phyloP scores from a whole-genome alignment of 2,888 invertebrate species.

The Chrysopilus asiliformis region DNA sequence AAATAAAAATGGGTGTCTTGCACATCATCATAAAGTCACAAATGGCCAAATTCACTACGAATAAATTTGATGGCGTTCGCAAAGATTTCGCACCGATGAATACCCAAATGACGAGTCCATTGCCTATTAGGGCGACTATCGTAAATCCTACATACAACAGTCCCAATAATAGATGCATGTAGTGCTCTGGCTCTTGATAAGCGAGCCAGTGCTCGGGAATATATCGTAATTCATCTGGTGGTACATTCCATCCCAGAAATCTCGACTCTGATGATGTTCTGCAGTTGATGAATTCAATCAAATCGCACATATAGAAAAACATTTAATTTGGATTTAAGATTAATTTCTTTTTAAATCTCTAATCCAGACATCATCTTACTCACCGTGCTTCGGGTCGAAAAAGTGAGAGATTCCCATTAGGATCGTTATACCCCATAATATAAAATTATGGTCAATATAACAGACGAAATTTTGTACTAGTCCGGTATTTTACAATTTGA shows the following conservation, averaged over 20 bases:
- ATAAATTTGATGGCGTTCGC: conserved; percentile 59
- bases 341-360: neutral
- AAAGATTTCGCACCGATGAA: conserved; percentile 39
- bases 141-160: conserved; percentile 63
- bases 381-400: conserved; percentile 6
- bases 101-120: conserved; percentile 72
- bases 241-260: conserved; percentile 61
- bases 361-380: neutral
- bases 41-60: conserved; percentile 68
- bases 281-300: no score
- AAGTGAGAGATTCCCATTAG: conserved; percentile 4
- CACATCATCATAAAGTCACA: conserved; percentile 78
- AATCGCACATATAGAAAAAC: neutral
- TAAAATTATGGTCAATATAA: no score
- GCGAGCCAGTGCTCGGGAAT: conserved; percentile 70
- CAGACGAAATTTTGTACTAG: no score
- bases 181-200: conserved; percentile 63
- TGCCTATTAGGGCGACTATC: conserved; percentile 57
- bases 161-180: conserved; percentile 64
- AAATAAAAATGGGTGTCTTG: conserved; percentile 73
- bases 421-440: no score
- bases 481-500: no score
- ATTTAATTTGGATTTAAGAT: neutral
- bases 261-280: conserved; percentile 24
- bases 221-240: conserved; percentile 56